Base-by-base conservation (phyloP, 1,140 invertebrate species). In the Lerema accius region DNA sequence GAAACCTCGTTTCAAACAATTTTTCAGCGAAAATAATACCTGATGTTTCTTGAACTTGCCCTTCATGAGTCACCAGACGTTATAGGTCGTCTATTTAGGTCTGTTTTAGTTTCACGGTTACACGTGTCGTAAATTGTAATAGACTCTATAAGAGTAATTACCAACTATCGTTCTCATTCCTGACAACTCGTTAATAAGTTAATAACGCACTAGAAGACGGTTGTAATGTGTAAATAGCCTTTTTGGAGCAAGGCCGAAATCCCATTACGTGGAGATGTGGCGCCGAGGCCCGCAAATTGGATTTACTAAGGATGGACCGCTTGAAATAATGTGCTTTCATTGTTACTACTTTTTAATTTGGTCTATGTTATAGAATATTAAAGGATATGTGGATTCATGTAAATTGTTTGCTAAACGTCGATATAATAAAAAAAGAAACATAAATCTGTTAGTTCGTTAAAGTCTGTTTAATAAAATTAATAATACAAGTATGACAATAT, bases 211-310 rank as follows among this genome's bases (percentile, higher is more conserved):
- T 71, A 50, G 50, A 70, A 67, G 59, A 55, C 14, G 15, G 42
- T 65, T 64, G 67, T 60, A 63, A 67, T 55, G 73, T 73, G 72
- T 78, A 77, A 78, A 82, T 82, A 77, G 70, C 55, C 74, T 78
- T 78, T 81, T 80, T 73, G 69, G 59, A 67, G 62, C 56, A 67
- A 65, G 67, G 26, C 58, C 60, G 51, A 77, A 84, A 84, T 82
- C 74, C 71, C 66, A 84, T 84, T 82, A 80, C 46, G 49, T 19
- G 61, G 71, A 73, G 72, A 80, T 67, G 75, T 76, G 67, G 71
- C 62, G 59, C 61, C 62, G 67, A 48, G 65, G 63, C 59, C 68
- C 70, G 67, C 69, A 83, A 76, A 78, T 78, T 78, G 78, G 78
- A 78, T 84, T 74, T 71, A 65, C 66, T 66, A 72, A 71, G 70